A percentile compares a stretch with the other conserved stretches of the same genome.
These are phyloP conservation scores for Aspidiotus rigidus DNA, from an alignment of 2,888 invertebrate genomes.

Conservation along the genomic window DNA sequence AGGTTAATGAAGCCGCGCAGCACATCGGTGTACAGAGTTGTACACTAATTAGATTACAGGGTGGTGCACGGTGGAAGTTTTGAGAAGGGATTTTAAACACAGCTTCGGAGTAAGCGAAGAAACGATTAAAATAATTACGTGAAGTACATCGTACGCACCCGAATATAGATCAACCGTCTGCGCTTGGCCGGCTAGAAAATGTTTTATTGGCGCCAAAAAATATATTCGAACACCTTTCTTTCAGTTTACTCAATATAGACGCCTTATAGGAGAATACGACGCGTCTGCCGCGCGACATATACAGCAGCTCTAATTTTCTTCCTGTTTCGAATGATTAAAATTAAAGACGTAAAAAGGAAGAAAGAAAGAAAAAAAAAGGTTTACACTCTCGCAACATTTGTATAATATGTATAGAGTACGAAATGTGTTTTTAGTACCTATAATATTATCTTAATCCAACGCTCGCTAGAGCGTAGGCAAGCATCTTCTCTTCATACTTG, in stretches of 20 bases:
- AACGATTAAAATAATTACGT: slow-evolving; percentile 31
- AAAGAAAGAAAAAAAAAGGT: not conserved
- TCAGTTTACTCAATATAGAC: no score
- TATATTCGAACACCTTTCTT: slow-evolving; percentile 11
- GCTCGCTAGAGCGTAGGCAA: no score
- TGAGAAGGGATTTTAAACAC: not conserved
- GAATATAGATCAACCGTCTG: no score
- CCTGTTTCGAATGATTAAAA: slow-evolving; percentile 8
- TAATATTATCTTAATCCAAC: no score
- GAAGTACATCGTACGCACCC: not conserved
- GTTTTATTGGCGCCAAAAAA: slow-evolving; percentile 9
- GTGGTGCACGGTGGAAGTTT: not conserved
- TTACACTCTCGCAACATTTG: no score
- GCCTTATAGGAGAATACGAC: not conserved
- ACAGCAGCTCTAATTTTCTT: slow-evolving; percentile 11
- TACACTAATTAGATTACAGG: slow-evolving; percentile 14
- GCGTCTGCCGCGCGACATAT: not conserved
- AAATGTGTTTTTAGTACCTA: no score
- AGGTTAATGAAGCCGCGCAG: slow-evolving; percentile 25
- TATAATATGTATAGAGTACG: no score
- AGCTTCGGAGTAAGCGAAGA: not conserved
- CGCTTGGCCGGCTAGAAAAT: not conserved
- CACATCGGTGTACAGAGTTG: slow-evolving; percentile 20
- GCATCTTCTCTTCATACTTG: no score
- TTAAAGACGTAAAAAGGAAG: not conserved